Conservation (phyloP, 2,113 vertebrate genomes). For the Laticauda laticaudata region DNA sequence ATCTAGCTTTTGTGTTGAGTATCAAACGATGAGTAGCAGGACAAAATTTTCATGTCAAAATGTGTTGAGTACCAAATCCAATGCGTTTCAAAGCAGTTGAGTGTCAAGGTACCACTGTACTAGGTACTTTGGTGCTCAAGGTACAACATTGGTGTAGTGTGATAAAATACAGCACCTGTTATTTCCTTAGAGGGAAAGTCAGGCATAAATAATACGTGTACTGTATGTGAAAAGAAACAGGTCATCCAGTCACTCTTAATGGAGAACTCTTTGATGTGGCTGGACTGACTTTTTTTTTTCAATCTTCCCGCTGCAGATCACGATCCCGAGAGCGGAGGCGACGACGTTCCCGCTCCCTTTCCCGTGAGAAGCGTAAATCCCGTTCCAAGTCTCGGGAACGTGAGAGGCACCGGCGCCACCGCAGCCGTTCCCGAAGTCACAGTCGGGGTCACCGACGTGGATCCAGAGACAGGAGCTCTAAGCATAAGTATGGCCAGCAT, state of each 20-base stretch:
- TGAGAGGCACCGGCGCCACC: constrained; percentile 85
- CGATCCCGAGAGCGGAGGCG: constrained; percentile 87
- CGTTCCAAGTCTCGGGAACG: constrained; percentile 80
- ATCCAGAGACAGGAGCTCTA: constrained; percentile 83
- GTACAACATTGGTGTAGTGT: neutral
- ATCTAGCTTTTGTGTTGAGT: neutral
- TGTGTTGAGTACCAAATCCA: neutral
- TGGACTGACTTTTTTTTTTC: rapidly evolving
- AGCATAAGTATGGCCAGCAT: constrained; percentile 83
- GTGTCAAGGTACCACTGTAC: neutral
- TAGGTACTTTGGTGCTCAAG: neutral
- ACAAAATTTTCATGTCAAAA: neutral
- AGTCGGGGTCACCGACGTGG: constrained; percentile 83
- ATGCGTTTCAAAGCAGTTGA: neutral
- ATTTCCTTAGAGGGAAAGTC: neutral
- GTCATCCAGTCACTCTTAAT: no score
- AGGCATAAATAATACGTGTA: neutral
- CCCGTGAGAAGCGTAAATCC: constrained; percentile 79
- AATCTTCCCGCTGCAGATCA: constrained; percentile 70
- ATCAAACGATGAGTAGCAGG: neutral
- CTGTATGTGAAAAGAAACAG: neutral
- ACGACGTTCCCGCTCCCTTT: constrained; percentile 78
- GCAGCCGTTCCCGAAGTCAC: constrained; percentile 86
- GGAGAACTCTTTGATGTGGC: rapidly evolving
- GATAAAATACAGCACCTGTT: neutral